Evolutionary conservation across 2,797 vertebrate species (phyloP), one percentile per base, ranked within the genome.

Genomic region (Danio kyathit): DNA sequence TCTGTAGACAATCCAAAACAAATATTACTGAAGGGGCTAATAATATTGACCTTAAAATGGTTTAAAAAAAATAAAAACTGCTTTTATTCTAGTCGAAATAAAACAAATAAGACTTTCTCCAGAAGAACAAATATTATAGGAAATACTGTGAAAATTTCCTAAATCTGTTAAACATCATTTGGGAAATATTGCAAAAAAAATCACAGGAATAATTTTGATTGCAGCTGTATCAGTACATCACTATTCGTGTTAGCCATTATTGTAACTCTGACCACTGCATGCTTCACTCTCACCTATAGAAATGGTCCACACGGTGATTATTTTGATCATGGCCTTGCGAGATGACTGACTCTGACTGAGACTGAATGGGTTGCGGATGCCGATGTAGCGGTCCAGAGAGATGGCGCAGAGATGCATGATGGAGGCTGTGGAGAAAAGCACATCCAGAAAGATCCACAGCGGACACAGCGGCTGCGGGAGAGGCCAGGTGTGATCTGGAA

Each of bases 351-450:
- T 94, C 87, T 93, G 94, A 88, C 95, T 95, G 92, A 95, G 94
- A 89, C 95, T 94, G 88, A 96, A 95, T 86, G 95, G 95, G 88
- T 95, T 96, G 88, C 95, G 94, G 92, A 96, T 96, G 89, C 94
- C 95, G 87, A 96, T 91, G 83, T 96, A 96, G 87, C 95, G 95
- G 89, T 96, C 95, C 84, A 96, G 91, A 86, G 95, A 96, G 84
- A 96, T 96, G 91, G 95, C 95, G 81, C 95, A 96, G 86, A 96
- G 93, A 89, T 96, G 95, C 95, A 96, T 96, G 88, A 96, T 96
- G 91, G 95, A 96, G 85, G 95, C 95, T 54, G 95, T 96, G 70
- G 95, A 96, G 92, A 96, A 96, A 82, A 96, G 92, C 87, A 96
- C 95, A 88, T 96, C 95, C 85, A 96, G 92, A 87, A 95, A 95